Base-by-base conservation (phyloP, 2,113 vertebrate genomes). In the Empidonax alnorum region DNA sequence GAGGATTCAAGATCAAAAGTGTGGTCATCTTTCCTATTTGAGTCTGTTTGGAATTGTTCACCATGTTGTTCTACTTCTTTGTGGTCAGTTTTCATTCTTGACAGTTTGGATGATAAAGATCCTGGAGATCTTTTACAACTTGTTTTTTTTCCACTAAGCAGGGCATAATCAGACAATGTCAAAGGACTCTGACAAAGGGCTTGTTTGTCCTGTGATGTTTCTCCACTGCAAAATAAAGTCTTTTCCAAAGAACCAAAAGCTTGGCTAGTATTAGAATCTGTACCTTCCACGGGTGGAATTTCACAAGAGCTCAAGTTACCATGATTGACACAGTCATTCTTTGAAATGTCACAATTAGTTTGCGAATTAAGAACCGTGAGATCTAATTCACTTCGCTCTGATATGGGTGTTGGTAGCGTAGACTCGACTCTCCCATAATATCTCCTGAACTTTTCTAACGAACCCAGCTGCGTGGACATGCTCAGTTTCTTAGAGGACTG, bases 391-490 rank as follows among this genome's bases (percentile, higher is more conserved):
- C 61, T 90, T 74, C 0, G 88, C 79, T 96, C 66, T 20, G 73
- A 39, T 3, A 5, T 21, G 5, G 92, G 41, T 39, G 31, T 33
- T 89, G 75, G 65, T 37, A 76, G 24, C 0, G 2, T 55, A 77
- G 50, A 73, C 78, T 56, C 90, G 65, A 93, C 69, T 63, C 97
- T 98, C 31, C 98, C 98, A 93, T 98, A 99, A 2, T 89, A 95
- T 93, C 98, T 99, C 96, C 98, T 98, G 96, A 99, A 99, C 92
- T 96, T 98, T 84, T 99, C 99, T 73, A 99, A 98, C 5, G 99
- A 99, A 56, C 98, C 98, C 42, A 97, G 68, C 33, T 98, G 98
- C 27, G 94, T 86, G 83, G 84, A 84, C 77, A 98, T 94, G 49
- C 97, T 97, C 82, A 99, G 91, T 92, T 97, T 97, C 91, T 93